phyloP scores from a whole-genome alignment of 2,888 invertebrate genomes.

The Caenorhabditis sp. region DNA sequence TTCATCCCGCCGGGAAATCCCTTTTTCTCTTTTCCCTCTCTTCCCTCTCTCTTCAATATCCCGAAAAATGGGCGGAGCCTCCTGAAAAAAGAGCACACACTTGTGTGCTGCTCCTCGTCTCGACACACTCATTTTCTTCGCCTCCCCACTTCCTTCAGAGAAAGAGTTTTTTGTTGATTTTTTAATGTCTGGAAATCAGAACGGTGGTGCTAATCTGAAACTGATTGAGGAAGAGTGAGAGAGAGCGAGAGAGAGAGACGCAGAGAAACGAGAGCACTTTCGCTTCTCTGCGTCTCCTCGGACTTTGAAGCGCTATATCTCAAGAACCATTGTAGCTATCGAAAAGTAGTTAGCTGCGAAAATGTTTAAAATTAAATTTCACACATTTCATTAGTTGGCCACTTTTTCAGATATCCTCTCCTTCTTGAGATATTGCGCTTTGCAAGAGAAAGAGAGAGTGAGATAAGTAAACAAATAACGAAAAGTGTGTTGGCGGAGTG shows the following conservation, averaged over 20 bases:
- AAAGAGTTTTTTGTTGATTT: background rate
- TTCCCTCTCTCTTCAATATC: background rate
- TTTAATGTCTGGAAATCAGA: no score
- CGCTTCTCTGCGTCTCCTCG: no score
- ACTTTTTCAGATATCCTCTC: no score
- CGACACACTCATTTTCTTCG: background rate
- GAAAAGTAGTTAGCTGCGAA: no score
- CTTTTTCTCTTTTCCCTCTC: slow-evolving; percentile 1
- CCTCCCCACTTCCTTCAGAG: background rate
- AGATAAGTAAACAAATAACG: background rate
- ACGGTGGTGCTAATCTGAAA: no score
- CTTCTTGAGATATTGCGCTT: no score
- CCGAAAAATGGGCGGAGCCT: slow-evolving; percentile 24
- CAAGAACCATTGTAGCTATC: no score
- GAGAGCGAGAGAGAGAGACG: background rate
- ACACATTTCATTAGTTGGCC: no score
- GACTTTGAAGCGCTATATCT: no score
- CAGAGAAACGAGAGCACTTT: no score
- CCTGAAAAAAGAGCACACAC: background rate
- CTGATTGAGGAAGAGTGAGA: background rate
- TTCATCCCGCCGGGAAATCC: slow-evolving; percentile 6
- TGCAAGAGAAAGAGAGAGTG: background rate
- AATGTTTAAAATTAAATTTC: no score
- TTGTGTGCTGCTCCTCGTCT: background rate
- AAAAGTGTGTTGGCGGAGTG: background rate